Percentiles rank a stretch among this genome's conserved stretches.
Conservation (phyloP, 2,888 invertebrate species). For the Deilephila porcellus region DNA sequence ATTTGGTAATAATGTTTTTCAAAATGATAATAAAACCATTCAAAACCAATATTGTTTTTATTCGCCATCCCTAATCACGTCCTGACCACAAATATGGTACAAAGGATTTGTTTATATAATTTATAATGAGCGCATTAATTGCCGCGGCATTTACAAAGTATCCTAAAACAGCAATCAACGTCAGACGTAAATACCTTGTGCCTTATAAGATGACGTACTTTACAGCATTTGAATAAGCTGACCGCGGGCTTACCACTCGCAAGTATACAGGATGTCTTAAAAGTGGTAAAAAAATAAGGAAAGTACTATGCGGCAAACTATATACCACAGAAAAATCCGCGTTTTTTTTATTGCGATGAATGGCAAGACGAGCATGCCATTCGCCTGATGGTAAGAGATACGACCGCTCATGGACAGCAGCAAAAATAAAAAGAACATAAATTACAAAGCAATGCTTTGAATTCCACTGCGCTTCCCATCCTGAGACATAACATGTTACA, state of each 20-base stretch:
- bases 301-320: too few species aligned
- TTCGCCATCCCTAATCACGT: neutral
- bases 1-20: too few species aligned
- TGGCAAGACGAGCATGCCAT: too few species aligned
- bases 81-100: neutral
- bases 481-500: too few species aligned
- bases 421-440: too few species aligned
- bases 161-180: constrained; percentile 17
- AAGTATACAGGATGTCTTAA: neutral
- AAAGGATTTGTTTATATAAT: constrained; percentile 8
- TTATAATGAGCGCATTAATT: constrained; percentile 7
- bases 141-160: neutral
- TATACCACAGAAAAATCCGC: too few species aligned
- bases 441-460: too few species aligned
- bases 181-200: constrained; percentile 21
- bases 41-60: neutral
- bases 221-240: constrained; percentile 1
- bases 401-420: too few species aligned
- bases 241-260: neutral
- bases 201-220: constrained; percentile 17
- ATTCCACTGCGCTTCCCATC: too few species aligned
- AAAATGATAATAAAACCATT: neutral
- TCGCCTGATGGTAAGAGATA: too few species aligned
- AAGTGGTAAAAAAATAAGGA: too few species aligned
- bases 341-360: too few species aligned